Evolutionary conservation across 2,113 vertebrate genomes (phyloP), one percentile per base, ranked within the genome.

Genomic region (Plotosus lineatus): DNA sequence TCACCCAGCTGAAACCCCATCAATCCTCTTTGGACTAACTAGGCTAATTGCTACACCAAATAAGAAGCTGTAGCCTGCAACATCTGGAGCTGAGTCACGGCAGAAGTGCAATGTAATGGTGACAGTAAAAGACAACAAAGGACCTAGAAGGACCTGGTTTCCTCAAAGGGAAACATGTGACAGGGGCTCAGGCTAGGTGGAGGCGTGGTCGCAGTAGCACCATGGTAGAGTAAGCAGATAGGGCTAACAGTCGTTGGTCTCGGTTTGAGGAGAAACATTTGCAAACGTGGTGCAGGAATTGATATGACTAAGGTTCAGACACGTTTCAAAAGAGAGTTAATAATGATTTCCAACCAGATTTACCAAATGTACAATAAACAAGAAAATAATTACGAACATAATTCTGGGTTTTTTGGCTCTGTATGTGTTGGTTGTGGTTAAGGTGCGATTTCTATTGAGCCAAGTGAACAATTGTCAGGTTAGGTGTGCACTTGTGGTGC

Each of bases 11-110:
- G 65, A 72, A 63, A 55, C 61, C 44, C 46, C 26, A 82, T 51
- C 77, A 65, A 79, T 82, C 69, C 83, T 63, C 84, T 72, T 38
- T 23, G 3, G 84, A 82, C 80, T 28, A 75, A 82, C 80, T 82
- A 76, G 42, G 9, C 26, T 85, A 85, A 85, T 82, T 82, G 81
- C 72, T 19, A 77, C 51, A 55, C 65, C 46, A 36, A 6, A 65
- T 31, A 75, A 65, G 51, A 26, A 9, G 58, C 10, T 50, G 14
- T 23, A 63, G 71, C 23, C 42, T 17, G 65, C 71, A 65, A 75
- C 79, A 44, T n/a, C 63, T 69, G 36, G 48, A 65, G 26, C 36
- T 17, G 66, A 81, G 77, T 63, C 73, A 15, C 68, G 55, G 58
- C 55, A 60, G 63, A 63, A 53, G 48, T 56, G 65, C 61, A n/a